Percentiles rank a stretch among this genome's conserved stretches.
phyloP scores from a whole-genome alignment of 2,888 invertebrate species.

The Cryptus viduatorius region DNA sequence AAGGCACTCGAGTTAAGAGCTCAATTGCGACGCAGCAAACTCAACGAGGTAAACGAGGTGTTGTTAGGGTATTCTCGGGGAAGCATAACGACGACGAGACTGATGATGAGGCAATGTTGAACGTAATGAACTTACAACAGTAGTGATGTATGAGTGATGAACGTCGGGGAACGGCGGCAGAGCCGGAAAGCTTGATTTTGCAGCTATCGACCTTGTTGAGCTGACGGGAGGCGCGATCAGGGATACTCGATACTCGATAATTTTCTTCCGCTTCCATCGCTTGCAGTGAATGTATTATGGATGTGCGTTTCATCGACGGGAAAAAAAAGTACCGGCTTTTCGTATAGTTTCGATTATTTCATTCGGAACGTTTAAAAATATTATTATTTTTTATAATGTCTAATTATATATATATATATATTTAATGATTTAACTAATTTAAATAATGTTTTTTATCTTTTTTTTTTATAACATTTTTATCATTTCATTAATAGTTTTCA shows the following conservation, averaged over 20 bases:
- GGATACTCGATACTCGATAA: slow-evolving; percentile 7
- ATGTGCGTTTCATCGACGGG: too few species aligned
- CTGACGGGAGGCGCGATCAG: not conserved
- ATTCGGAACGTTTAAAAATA: too few species aligned
- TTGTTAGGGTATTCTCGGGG: slow-evolving; percentile 5
- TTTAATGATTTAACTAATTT: too few species aligned
- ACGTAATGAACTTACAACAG: slow-evolving; percentile 36
- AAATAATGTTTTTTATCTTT: too few species aligned
- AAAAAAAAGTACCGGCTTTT: too few species aligned
- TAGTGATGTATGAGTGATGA: not conserved
- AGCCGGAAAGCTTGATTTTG: slow-evolving; percentile 11
- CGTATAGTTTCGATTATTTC: too few species aligned
- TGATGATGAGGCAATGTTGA: slow-evolving; percentile 43
- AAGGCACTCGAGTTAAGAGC: slow-evolving; percentile 27
- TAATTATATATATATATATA: too few species aligned
- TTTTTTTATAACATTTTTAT: too few species aligned
- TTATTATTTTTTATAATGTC: too few species aligned
- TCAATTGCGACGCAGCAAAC: slow-evolving; percentile 58
- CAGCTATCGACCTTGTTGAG: slow-evolving; percentile 22
- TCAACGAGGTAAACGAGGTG: slow-evolving; percentile 56
- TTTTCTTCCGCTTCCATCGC: not conserved
- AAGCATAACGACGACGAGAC: slow-evolving; percentile 18
- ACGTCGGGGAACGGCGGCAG: slow-evolving; percentile 1
- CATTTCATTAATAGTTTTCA: not conserved
- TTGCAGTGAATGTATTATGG: not conserved